Conservation (phyloP, 2,113 vertebrate species). For the Gymnocephalus cernua region DNA sequence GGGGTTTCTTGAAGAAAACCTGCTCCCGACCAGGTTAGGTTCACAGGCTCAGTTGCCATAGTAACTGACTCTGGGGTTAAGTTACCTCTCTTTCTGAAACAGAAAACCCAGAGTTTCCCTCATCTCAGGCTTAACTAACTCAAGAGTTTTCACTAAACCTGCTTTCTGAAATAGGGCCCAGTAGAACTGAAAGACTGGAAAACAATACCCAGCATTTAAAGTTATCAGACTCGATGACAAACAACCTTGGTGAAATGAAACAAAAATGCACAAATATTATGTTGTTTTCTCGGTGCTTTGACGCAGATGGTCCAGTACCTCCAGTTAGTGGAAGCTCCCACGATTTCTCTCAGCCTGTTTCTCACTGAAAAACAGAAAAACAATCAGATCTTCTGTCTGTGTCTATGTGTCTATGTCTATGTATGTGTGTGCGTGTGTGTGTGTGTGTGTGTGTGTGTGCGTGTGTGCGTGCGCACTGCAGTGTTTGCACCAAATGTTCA, state of each 20-base stretch:
- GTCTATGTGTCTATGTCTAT: background rate
- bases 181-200: too few relatives aligned
- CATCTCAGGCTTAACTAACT: too few relatives aligned
- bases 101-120: too few relatives aligned
- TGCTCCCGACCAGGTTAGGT: too few relatives aligned
- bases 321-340: constrained; percentile 95
- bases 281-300: background rate
- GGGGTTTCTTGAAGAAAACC: too few relatives aligned
- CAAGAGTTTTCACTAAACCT: too few relatives aligned
- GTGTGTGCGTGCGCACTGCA: background rate
- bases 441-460: background rate
- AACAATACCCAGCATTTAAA: too few relatives aligned
- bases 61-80: too few relatives aligned
- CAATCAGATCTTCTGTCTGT: background rate
- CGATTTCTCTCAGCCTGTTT: constrained; percentile 90
- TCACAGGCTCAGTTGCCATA: too few relatives aligned
- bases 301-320: constrained; percentile 84
- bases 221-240: background rate
- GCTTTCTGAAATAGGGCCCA: too few relatives aligned
- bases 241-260: background rate
- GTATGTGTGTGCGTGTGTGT: background rate
- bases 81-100: too few relatives aligned
- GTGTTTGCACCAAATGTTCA: background rate
- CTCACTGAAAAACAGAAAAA: constrained; percentile 87
- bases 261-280: background rate